Evolutionary conservation across 2,797 vertebrate species (phyloP).

Genomic region (Peromyscus nudipes): DNA sequence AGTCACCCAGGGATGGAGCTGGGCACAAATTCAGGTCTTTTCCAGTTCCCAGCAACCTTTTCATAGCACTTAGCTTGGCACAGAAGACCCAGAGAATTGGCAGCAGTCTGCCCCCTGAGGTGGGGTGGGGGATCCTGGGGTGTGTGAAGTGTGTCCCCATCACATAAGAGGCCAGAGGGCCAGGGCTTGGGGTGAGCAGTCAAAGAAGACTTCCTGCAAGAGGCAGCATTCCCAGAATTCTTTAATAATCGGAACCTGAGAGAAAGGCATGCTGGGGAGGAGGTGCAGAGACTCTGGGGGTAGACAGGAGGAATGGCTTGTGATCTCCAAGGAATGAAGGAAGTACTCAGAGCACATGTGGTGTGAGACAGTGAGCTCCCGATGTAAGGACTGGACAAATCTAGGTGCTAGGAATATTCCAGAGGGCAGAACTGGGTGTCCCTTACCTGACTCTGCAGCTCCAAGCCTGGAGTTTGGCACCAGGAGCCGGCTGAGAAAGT

Average conservation of each 20-base stretch:
- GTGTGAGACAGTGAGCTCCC: background rate
- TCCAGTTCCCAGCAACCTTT: background rate
- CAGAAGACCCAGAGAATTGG: background rate
- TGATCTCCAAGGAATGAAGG: background rate
- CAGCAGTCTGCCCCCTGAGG: background rate
- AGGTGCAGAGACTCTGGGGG: background rate
- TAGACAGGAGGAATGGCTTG: background rate
- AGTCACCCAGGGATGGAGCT: background rate
- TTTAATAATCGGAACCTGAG: background rate
- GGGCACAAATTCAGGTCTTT: background rate
- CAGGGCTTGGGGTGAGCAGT: background rate
- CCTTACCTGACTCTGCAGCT: background rate
- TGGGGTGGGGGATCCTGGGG: background rate
- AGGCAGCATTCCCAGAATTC: constrained; percentile 35
- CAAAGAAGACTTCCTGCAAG: constrained; percentile 43
- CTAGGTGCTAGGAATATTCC: background rate
- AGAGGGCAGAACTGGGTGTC: background rate
- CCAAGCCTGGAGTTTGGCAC: background rate
- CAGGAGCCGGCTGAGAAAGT: background rate
- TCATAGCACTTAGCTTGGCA: background rate
- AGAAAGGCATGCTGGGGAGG: background rate
- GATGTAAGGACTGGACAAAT: background rate
- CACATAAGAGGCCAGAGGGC: background rate
- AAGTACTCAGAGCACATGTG: background rate
- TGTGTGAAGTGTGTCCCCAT: background rate